Conservation (phyloP, 2,888 invertebrate genomes). For the Nipponacmea schrenckii region DNA sequence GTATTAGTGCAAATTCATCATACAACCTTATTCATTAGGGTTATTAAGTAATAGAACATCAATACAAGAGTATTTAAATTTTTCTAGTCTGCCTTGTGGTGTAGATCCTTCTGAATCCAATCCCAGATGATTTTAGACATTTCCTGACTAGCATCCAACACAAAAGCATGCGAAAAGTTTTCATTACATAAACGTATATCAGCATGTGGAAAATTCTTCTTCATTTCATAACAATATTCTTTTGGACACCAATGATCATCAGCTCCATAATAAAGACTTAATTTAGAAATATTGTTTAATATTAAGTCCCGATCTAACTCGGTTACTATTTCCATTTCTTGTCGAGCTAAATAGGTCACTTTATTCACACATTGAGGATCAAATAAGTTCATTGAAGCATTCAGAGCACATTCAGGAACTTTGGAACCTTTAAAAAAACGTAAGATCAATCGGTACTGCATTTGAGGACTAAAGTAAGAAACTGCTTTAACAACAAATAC, state of each 20-base stretch:
- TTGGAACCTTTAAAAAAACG: slow-evolving; percentile 53
- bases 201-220: slow-evolving; percentile 73
- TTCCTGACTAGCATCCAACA: slow-evolving; percentile 71
- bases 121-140: slow-evolving; percentile 62
- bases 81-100: not conserved
- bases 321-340: slow-evolving; percentile 81
- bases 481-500: slow-evolving; percentile 52
- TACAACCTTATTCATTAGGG: too few relatives aligned
- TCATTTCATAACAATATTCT: slow-evolving; percentile 77
- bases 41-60: too few relatives aligned
- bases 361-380: slow-evolving; percentile 58
- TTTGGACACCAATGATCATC: slow-evolving; percentile 87
- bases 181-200: slow-evolving; percentile 74
- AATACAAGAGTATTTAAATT: too few relatives aligned
- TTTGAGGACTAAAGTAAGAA: slow-evolving; percentile 48
- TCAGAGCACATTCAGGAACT: slow-evolving; percentile 55
- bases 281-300: slow-evolving; percentile 72
- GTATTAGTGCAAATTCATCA: too few relatives aligned
- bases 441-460: slow-evolving; percentile 50
- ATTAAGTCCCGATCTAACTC: slow-evolving; percentile 77
- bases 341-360: slow-evolving; percentile 55
- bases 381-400: slow-evolving; percentile 60
- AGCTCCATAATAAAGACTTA: slow-evolving; percentile 84
- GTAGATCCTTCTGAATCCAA: slow-evolving; percentile 42
- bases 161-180: slow-evolving; percentile 82